These are phyloP conservation scores for Caenorhabditis macrosperma DNA, from an alignment of 2,888 invertebrate species.

Conservation along the genomic window DNA sequence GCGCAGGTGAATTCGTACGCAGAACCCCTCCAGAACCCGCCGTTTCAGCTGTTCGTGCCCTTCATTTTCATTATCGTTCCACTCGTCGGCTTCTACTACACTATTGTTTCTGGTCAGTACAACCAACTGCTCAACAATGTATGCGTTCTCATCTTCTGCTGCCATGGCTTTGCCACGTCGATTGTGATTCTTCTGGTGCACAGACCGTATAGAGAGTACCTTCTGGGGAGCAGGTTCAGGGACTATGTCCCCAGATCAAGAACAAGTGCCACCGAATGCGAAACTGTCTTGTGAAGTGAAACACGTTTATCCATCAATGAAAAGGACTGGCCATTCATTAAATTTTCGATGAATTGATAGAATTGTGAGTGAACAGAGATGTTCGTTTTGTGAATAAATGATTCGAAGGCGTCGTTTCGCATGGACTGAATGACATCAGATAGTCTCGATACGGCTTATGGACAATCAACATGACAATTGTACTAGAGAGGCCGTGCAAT, in stretches of 20 bases:
- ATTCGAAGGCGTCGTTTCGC: too few species aligned
- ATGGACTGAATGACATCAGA: background rate
- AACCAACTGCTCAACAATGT: background rate
- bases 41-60: background rate
- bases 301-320: too few species aligned
- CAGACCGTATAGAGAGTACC: background rate
- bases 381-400: too few species aligned
- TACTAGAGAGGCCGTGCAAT: constrained; percentile 11
- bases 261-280: background rate
- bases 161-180: background rate
- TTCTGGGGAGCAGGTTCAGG: background rate
- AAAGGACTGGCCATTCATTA: too few species aligned
- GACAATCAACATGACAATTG: background rate
- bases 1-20: background rate
- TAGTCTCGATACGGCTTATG: constrained; percentile 13
- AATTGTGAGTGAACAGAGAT: too few species aligned
- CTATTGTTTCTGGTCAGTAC: background rate
- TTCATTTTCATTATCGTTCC: background rate
- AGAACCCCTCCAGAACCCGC: background rate
- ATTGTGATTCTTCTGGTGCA: background rate
- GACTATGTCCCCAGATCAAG: background rate
- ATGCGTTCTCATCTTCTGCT: background rate
- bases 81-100: background rate
- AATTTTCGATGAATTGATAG: too few species aligned
- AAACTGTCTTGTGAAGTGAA: background rate